A percentile compares a stretch with the other conserved stretches of the same genome.
Evolutionary conservation across 2,113 vertebrate genomes (phyloP).

Genomic region (Cebidichthys violaceus): DNA sequence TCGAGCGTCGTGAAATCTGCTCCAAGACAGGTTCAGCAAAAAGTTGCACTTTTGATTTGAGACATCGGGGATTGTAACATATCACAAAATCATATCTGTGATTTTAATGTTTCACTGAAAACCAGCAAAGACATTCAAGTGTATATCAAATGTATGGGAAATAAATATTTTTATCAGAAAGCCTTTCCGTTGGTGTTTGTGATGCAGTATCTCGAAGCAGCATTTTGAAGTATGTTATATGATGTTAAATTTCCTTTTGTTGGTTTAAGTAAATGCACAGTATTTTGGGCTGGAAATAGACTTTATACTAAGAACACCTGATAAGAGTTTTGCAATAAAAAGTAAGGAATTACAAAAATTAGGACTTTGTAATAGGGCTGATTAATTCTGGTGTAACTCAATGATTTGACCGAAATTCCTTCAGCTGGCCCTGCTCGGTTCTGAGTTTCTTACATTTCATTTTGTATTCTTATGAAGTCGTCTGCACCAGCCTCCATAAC

Average conservation of each 20-base stretch:
- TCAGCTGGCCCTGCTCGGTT: background rate
- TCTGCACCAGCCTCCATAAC: slow-evolving; percentile 12
- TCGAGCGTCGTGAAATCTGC: background rate
- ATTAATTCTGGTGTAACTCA: background rate
- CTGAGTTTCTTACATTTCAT: background rate
- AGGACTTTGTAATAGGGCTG: background rate
- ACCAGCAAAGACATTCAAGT: slow-evolving; percentile 30
- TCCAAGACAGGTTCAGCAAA: background rate
- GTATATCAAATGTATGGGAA: slow-evolving; percentile 24
- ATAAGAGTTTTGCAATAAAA: background rate
- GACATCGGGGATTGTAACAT: slow-evolving; percentile 16
- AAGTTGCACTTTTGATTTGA: slow-evolving; percentile 38
- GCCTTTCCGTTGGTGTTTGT: background rate
- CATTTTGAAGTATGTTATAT: background rate
- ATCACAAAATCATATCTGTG: background rate
- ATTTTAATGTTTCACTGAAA: slow-evolving; percentile 14
- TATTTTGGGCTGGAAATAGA: background rate
- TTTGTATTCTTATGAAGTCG: background rate
- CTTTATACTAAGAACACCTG: background rate
- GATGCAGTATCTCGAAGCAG: background rate
- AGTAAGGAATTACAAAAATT: background rate
- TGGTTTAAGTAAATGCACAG: background rate
- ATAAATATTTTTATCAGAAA: slow-evolving; percentile 39
- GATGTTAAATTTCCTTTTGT: background rate
- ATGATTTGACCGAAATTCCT: background rate